Evolutionary conservation across 2,888 invertebrate genomes (phyloP).

Genomic region (Sphaeridia pumilis): DNA sequence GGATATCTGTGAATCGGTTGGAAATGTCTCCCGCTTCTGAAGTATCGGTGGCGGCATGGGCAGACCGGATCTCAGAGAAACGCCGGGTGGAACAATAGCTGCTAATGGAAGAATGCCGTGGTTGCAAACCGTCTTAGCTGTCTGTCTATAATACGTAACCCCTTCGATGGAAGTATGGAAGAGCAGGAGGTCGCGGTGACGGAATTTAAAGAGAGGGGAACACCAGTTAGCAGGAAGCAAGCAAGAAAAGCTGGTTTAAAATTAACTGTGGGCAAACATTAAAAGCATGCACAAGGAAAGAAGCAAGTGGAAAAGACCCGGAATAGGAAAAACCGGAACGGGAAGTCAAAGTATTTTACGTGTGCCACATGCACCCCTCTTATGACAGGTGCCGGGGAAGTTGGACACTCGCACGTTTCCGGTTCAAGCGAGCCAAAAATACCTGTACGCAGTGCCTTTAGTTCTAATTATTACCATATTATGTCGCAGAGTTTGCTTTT

Average conservation of each 20-base stretch:
- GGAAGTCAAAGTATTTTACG: constrained; percentile 19
- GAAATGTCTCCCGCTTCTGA: no score
- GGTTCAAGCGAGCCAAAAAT: constrained; percentile 12
- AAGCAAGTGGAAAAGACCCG: not conserved
- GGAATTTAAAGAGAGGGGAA: no score
- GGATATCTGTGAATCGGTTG: no score
- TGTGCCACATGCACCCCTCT: constrained; percentile 25
- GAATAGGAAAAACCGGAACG: constrained; percentile 19
- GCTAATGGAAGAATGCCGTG: no score
- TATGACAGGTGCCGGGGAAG: constrained; percentile 21
- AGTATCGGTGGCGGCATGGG: no score
- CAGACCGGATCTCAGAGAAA: no score
- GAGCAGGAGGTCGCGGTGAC: no score
- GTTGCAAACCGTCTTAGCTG: no score
- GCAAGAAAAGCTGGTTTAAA: not conserved
- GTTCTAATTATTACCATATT: not conserved
- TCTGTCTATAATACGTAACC: no score
- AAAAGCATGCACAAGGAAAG: not conserved
- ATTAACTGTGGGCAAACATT: not conserved
- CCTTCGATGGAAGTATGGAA: no score
- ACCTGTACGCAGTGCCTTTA: constrained; percentile 8
- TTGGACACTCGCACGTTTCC: constrained; percentile 20
- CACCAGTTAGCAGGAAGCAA: no score
- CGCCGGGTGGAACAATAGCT: no score
- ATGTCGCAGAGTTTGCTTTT: not conserved